These are phyloP conservation scores for Odontophorus gujanensis DNA, from an alignment of 2,113 vertebrate genomes.

Conservation along the genomic window DNA sequence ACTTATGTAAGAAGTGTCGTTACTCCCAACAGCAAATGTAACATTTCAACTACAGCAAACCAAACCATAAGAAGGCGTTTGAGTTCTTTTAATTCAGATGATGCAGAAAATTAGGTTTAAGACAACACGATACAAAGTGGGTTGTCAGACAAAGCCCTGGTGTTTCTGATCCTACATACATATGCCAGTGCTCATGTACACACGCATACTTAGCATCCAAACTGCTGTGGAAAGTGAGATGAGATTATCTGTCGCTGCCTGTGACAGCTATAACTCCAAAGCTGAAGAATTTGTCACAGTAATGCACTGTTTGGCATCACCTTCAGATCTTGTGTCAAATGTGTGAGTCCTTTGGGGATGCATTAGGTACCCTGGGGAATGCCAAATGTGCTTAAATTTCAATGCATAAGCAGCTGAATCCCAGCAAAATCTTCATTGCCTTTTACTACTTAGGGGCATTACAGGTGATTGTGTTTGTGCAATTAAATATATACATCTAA, in stretches of 20 bases:
- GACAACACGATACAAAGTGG: neutral
- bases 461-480: neutral
- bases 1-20: neutral
- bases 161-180: neutral
- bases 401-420: neutral
- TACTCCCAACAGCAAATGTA: neutral
- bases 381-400: neutral
- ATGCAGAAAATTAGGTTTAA: neutral
- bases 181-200: neutral
- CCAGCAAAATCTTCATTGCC: rapidly evolving
- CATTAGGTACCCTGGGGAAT: neutral
- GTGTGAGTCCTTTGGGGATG: neutral
- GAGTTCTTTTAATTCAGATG: neutral
- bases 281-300: neutral
- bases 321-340: neutral
- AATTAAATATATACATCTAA: neutral
- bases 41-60: neutral
- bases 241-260: neutral
- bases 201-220: neutral
- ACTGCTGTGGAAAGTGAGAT: neutral
- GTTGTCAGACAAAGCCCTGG: neutral
- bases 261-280: neutral
- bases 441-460: neutral
- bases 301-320: neutral
- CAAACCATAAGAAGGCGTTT: neutral